phyloP scores from a whole-genome alignment of 2,113 vertebrate species.

The Polypterus senegalus region DNA sequence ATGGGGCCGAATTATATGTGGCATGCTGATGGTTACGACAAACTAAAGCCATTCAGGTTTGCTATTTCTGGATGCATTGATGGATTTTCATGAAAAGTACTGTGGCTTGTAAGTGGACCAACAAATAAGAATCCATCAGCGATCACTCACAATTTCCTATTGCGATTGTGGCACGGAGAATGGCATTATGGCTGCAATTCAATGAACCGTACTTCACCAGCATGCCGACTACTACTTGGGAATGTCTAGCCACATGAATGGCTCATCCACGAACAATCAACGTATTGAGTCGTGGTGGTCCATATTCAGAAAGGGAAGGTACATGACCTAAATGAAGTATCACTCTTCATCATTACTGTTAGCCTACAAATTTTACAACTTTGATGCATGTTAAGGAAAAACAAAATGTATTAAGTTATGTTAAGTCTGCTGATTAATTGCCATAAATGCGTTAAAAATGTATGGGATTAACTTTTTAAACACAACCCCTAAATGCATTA shows the following conservation, averaged over 20 bases:
- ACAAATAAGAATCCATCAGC: slow-evolving; percentile 17
- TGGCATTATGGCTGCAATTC: slow-evolving; percentile 16
- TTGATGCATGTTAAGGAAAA: too few species aligned
- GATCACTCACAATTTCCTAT: slow-evolving; percentile 16
- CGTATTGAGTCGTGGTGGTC: slow-evolving; percentile 19
- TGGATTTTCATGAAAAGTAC: slow-evolving; percentile 23
- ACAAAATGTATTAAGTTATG: too few species aligned
- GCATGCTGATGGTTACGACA: slow-evolving; percentile 24
- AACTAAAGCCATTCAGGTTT: slow-evolving; percentile 23
- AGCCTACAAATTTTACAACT: too few species aligned
- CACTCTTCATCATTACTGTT: too few species aligned
- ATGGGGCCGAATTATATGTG: slow-evolving; percentile 23
- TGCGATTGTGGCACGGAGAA: slow-evolving; percentile 23
- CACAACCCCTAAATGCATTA: too few species aligned
- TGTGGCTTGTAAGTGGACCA: slow-evolving; percentile 23
- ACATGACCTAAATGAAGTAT: too few species aligned
- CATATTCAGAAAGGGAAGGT: slow-evolving; percentile 1
- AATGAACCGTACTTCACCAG: slow-evolving; percentile 11
- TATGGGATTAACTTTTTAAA: too few species aligned
- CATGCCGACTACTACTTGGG: slow-evolving; percentile 15
- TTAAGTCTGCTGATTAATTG: too few species aligned
- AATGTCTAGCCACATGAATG: slow-evolving; percentile 21
- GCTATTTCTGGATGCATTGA: slow-evolving; percentile 22
- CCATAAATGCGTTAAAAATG: too few species aligned
- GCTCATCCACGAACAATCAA: slow-evolving; percentile 18